A percentile compares a stretch with the other conserved stretches of the same genome.
phyloP scores from a whole-genome alignment of 2,797 vertebrate genomes.

The Amphiprion clarkii region DNA sequence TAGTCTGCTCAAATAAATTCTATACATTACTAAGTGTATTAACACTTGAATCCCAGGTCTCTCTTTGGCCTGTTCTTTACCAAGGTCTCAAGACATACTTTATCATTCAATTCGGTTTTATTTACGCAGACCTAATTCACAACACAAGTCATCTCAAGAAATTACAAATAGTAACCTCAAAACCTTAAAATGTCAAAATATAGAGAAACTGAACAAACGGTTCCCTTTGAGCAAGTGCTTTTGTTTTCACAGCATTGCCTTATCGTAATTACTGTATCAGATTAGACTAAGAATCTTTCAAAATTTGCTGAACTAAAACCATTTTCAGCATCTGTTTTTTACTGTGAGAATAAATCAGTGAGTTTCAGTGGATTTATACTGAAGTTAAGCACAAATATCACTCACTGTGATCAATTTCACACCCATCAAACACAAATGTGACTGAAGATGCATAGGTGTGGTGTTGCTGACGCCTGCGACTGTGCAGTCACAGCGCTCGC shows the following conservation, averaged over 20 bases:
- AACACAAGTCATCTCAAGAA: too few relatives aligned
- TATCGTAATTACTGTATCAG: neutral
- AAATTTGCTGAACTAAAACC: neutral
- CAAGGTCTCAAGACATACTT: too few relatives aligned
- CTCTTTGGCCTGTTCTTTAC: too few relatives aligned
- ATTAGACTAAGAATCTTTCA: neutral
- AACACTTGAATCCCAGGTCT: too few relatives aligned
- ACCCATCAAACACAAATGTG: neutral
- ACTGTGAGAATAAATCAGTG: conserved; percentile 1
- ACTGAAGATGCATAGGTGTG: conserved; percentile 27
- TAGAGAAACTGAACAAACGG: too few relatives aligned
- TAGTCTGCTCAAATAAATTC: neutral
- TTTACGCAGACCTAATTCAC: too few relatives aligned
- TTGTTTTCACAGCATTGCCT: neutral
- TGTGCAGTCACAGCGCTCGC: neutral
- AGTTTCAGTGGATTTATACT: neutral
- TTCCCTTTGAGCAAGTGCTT: too few relatives aligned
- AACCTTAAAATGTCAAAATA: too few relatives aligned
- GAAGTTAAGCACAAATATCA: neutral
- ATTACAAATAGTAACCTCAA: too few relatives aligned
- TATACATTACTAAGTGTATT: neutral
- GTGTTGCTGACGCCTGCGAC: neutral
- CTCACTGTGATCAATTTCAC: conserved; percentile 14
- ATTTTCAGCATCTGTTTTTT: neutral
- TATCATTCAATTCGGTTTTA: too few relatives aligned